A percentile compares a stretch with the other conserved stretches of the same genome.
Conservation (phyloP, 2,888 invertebrate genomes). For the Pediacus dermestoides region DNA sequence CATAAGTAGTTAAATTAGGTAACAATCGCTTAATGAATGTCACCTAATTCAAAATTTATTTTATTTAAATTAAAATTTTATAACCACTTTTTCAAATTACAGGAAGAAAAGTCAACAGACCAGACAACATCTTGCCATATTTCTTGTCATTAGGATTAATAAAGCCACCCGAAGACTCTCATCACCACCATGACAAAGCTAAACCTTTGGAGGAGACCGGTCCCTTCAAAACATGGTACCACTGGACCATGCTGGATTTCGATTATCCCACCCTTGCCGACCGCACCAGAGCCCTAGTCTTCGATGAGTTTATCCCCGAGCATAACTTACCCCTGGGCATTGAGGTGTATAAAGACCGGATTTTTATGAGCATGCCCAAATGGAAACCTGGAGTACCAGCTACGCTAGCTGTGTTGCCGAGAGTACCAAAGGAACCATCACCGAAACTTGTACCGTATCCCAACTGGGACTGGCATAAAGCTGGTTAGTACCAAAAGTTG, state of each 20-base stretch:
- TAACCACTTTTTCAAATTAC: conserved; percentile 9
- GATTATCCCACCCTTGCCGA: conserved; percentile 60
- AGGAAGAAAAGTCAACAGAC: conserved; percentile 14
- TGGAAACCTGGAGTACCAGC: conserved; percentile 75
- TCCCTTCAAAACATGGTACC: conserved; percentile 61
- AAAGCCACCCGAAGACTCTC: conserved; percentile 13
- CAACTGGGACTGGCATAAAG: conserved; percentile 64
- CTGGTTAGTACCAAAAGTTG: conserved; percentile 47
- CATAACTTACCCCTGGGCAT: conserved; percentile 71
- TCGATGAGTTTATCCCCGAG: conserved; percentile 62
- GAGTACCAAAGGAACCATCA: conserved; percentile 53
- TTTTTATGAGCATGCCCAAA: conserved; percentile 74
- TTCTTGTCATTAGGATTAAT: conserved; percentile 50
- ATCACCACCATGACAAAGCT: conserved; percentile 2
- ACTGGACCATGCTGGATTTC: conserved; percentile 74
- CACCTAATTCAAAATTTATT: too few relatives aligned
- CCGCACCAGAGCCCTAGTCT: conserved; percentile 57
- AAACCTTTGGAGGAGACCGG: conserved; percentile 51
- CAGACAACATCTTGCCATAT: conserved; percentile 50
- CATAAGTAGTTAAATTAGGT: too few relatives aligned
- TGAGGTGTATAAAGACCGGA: conserved; percentile 63
- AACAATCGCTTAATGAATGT: too few relatives aligned
- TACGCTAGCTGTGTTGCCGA: conserved; percentile 65
- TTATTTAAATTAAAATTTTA: conserved; percentile 1
- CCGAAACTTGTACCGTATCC: conserved; percentile 73